A percentile compares a stretch with the other conserved stretches of the same genome.
These are phyloP conservation scores for Amiota mariae DNA, from an alignment of 2,888 invertebrate genomes.

Conservation along the genomic window DNA sequence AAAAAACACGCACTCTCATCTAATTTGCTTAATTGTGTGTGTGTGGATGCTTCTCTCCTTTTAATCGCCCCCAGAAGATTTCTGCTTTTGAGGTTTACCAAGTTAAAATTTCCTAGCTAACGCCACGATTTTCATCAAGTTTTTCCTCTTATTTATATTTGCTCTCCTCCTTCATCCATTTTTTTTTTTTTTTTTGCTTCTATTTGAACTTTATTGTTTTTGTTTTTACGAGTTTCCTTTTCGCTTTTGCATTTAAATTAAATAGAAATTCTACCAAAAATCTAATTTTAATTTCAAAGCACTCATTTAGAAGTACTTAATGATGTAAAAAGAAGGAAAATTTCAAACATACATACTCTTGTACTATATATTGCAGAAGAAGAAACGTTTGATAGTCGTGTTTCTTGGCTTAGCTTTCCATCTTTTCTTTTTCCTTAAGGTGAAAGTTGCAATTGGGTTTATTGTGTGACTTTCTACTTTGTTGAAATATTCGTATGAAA, in stretches of 20 bases:
- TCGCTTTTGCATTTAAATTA: slow-evolving; percentile 46
- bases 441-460: background rate
- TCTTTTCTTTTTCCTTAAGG: slow-evolving; percentile 31
- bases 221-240: background rate
- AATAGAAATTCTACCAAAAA: slow-evolving; percentile 51
- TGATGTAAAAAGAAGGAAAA: slow-evolving; percentile 63
- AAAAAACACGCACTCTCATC: slow-evolving; percentile 49
- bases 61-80: slow-evolving; percentile 36
- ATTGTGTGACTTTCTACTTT: background rate
- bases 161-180: background rate
- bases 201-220: slow-evolving; percentile 1
- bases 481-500: slow-evolving; percentile 50
- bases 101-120: slow-evolving; percentile 13
- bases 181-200: background rate
- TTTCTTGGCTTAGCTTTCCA: background rate
- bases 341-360: no score
- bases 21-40: slow-evolving; percentile 57
- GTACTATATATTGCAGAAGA: background rate
- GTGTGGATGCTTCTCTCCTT: slow-evolving; percentile 25
- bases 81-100: slow-evolving; percentile 47
- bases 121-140: no score
- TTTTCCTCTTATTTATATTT: background rate
- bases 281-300: slow-evolving; percentile 65
- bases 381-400: background rate
- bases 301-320: slow-evolving; percentile 65